These are phyloP conservation scores for Xylota segnis DNA, from an alignment of 2,888 invertebrate species.

Conservation along the genomic window DNA sequence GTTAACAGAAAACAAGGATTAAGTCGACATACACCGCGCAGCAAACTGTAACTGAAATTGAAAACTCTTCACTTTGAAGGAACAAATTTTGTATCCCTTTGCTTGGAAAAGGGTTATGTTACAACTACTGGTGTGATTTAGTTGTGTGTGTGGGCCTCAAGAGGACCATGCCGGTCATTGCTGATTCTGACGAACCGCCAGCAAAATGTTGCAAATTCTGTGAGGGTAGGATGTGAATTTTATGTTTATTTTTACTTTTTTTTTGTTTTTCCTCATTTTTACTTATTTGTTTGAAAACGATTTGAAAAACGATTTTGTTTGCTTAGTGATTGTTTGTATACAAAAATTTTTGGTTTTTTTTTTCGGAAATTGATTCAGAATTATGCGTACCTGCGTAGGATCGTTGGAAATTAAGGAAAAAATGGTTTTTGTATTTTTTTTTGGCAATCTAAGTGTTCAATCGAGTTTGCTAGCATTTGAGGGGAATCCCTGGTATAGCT, in stretches of 20 bases:
- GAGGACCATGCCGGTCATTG: constrained; percentile 88
- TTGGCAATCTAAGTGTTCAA: too few species aligned
- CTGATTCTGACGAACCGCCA: constrained; percentile 90
- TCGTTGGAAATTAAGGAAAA: background rate
- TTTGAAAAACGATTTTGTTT: constrained; percentile 28
- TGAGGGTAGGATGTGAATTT: constrained; percentile 88
- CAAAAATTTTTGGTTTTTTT: too few species aligned
- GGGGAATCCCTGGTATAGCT: too few species aligned
- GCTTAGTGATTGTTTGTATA: too few species aligned
- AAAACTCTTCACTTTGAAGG: constrained; percentile 27
- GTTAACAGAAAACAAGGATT: constrained; percentile 10
- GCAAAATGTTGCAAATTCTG: constrained; percentile 96
- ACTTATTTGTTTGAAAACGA: constrained; percentile 7
- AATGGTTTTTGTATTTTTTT: too few species aligned
- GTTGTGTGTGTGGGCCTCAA: constrained; percentile 81
- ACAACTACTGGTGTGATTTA: constrained; percentile 77
- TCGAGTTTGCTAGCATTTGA: too few species aligned
- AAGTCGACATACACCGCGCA: constrained; percentile 3
- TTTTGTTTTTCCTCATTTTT: background rate
- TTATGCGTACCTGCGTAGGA: background rate
- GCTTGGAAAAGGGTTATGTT: constrained; percentile 77
- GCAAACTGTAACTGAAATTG: background rate
- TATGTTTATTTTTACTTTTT: constrained; percentile 45
- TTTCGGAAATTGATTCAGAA: background rate
- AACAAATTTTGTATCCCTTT: constrained; percentile 45